These are phyloP conservation scores for Python bivittatus DNA, from an alignment of 2,113 vertebrate species.

Conservation along the genomic window DNA sequence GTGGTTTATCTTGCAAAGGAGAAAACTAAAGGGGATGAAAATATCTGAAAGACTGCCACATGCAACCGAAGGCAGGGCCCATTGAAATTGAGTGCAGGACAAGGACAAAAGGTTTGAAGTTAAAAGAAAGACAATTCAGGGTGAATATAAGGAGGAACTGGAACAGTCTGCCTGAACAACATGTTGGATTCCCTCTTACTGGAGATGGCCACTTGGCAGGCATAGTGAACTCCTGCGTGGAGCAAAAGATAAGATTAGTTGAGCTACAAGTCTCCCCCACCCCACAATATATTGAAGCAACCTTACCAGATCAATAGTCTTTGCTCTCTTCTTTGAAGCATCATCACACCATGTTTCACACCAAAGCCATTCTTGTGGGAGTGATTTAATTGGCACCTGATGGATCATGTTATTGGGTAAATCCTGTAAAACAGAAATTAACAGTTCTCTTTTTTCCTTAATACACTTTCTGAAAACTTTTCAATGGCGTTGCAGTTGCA, in stretches of 20 bases:
- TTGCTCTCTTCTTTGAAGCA: conserved; percentile 87
- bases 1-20: background rate
- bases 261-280: no score
- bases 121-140: background rate
- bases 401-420: conserved; percentile 99
- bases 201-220: background rate
- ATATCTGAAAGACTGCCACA: background rate
- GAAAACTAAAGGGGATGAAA: background rate
- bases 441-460: background rate
- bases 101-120: background rate
- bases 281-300: background rate
- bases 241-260: background rate
- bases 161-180: background rate
- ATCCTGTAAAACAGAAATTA: conserved; percentile 77
- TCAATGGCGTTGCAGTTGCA: background rate
- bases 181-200: background rate
- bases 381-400: conserved; percentile 97
- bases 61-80: background rate
- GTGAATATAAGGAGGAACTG: background rate
- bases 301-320: conserved; percentile 96
- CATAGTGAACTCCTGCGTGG: background rate
- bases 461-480: background rate
- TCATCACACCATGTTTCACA: conserved; percentile 99
- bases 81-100: background rate
- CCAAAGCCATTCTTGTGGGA: conserved; percentile 99